phyloP scores from a whole-genome alignment of 2,113 vertebrate genomes.

The Nycticorax nycticorax region DNA sequence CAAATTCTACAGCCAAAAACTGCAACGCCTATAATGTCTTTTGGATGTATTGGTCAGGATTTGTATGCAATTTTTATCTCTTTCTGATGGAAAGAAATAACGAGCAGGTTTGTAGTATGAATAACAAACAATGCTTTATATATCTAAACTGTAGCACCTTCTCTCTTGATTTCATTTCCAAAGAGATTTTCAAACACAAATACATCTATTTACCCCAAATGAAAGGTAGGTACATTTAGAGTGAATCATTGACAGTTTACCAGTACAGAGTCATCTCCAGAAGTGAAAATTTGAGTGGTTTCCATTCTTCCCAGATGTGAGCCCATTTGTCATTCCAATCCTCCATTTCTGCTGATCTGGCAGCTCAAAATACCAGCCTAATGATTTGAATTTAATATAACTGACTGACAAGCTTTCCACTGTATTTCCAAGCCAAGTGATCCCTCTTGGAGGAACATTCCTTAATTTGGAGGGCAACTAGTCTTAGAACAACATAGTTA shows the following conservation, averaged over 20 bases:
- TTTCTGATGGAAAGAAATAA: neutral
- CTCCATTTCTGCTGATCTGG: neutral
- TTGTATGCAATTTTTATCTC: neutral
- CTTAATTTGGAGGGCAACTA: neutral
- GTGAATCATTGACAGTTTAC: neutral
- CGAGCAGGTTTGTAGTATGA: neutral
- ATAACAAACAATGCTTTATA: neutral
- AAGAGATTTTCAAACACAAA: neutral
- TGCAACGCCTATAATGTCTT: neutral
- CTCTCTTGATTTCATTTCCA: neutral
- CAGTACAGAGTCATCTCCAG: neutral
- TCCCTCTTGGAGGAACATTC: neutral
- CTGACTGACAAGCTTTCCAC: neutral
- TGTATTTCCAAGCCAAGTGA: neutral
- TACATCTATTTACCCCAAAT: neutral
- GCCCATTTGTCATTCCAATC: neutral
- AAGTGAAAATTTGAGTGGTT: neutral
- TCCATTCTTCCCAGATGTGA: neutral
- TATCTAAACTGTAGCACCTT: neutral
- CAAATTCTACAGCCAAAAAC: neutral
- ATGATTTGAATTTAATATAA: neutral
- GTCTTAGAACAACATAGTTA: neutral
- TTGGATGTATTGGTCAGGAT: neutral
- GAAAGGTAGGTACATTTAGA: neutral
- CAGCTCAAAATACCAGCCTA: neutral